These are phyloP conservation scores for Karalla daura DNA, from an alignment of 2,797 vertebrate species.

Conservation along the genomic window DNA sequence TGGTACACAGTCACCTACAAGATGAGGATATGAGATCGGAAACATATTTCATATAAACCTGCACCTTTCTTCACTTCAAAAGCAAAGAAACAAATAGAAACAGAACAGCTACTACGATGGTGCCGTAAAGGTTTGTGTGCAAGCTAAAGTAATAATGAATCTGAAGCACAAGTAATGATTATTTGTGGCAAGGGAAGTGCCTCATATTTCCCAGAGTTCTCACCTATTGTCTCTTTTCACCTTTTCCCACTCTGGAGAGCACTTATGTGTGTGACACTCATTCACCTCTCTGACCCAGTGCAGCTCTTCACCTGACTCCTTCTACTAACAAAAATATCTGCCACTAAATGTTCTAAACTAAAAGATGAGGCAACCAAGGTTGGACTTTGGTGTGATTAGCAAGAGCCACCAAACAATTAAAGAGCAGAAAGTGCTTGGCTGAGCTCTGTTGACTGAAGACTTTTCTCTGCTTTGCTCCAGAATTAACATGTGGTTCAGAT, in stretches of 20 bases:
- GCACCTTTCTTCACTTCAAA: not conserved
- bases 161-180: not conserved
- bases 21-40: not conserved
- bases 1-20: not conserved
- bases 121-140: no score
- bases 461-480: no score
- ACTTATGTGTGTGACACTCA: not conserved
- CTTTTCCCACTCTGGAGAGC: not conserved
- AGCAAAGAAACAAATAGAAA: constrained; percentile 5
- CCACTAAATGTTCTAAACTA: not conserved
- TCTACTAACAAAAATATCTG: not conserved
- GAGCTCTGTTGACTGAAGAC: no score
- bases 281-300: not conserved
- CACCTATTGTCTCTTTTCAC: not conserved
- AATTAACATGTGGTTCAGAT: constrained; percentile 8
- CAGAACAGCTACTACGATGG: no score
- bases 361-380: not conserved
- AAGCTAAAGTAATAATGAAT: not conserved
- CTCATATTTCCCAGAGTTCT: not conserved
- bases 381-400: constrained; percentile 20
- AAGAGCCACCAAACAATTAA: not conserved
- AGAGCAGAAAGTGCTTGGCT: not conserved
- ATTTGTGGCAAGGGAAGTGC: not conserved
- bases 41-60: constrained; percentile 19
- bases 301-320: not conserved